These are phyloP conservation scores for Cranoglanis bouderius DNA, from an alignment of 2,113 vertebrate species.

Conservation along the genomic window DNA sequence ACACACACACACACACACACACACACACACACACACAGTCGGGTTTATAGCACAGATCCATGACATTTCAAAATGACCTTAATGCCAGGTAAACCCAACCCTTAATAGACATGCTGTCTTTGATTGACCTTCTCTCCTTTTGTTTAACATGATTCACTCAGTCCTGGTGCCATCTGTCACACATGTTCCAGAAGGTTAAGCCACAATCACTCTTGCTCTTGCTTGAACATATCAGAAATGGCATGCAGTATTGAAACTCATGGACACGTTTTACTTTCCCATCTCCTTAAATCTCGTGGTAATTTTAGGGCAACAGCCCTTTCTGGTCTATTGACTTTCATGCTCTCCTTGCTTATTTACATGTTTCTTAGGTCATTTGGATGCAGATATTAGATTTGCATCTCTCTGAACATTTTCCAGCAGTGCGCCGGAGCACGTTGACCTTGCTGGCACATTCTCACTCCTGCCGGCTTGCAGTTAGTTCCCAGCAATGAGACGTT, in stretches of 20 bases:
- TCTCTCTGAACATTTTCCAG: background rate
- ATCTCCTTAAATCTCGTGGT: background rate
- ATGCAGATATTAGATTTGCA: background rate
- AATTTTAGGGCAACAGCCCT: background rate
- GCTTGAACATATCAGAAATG: background rate
- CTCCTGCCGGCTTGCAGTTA: background rate
- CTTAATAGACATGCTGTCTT: background rate
- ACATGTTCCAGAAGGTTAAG: background rate
- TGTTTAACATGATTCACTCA: background rate
- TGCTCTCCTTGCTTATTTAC: background rate
- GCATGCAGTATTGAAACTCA: background rate
- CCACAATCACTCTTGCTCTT: too few relatives aligned
- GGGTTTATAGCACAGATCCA: background rate
- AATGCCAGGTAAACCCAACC: background rate
- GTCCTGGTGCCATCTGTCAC: background rate
- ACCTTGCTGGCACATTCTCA: background rate
- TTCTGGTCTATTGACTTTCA: background rate
- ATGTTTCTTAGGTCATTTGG: background rate
- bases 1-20: background rate
- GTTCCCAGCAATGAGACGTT: conserved; percentile 13
- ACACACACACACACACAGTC: background rate
- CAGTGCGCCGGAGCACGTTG: background rate
- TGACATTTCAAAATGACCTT: background rate
- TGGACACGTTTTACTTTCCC: background rate
- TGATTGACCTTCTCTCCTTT: background rate